phyloP scores from a whole-genome alignment of 2,797 vertebrate species.

The Distichodus sexfasciatus region DNA sequence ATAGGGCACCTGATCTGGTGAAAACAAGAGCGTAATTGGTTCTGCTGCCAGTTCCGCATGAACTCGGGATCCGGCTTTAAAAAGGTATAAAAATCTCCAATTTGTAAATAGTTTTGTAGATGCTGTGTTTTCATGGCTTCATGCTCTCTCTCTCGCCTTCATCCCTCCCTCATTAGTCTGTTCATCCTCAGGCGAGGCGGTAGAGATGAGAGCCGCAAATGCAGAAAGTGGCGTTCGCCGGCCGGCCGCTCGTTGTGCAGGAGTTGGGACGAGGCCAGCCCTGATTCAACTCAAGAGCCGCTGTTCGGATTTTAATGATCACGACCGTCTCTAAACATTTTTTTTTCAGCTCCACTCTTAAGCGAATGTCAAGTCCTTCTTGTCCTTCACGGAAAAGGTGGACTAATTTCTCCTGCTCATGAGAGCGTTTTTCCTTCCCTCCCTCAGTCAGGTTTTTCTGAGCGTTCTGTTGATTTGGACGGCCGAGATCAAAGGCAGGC shows the following conservation, averaged over 20 bases:
- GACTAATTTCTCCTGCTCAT: slow-evolving; percentile 31
- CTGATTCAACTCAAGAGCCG: slow-evolving; percentile 2
- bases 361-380: slow-evolving; percentile 36
- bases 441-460: slow-evolving; percentile 9
- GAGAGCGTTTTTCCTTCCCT: slow-evolving; percentile 28
- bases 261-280: slow-evolving; percentile 41
- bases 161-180: slow-evolving; percentile 61
- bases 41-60: slow-evolving; percentile 55
- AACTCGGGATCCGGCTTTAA: slow-evolving; percentile 55
- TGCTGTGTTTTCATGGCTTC: slow-evolving; percentile 25
- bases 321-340: slow-evolving; percentile 21
- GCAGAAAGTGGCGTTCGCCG: slow-evolving; percentile 36
- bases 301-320: slow-evolving; percentile 35
- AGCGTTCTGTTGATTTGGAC: slow-evolving; percentile 46
- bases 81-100: slow-evolving; percentile 45
- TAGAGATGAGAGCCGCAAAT: slow-evolving; percentile 15
- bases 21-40: slow-evolving; percentile 51
- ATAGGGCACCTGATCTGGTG: slow-evolving; percentile 44
- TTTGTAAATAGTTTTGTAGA: slow-evolving; percentile 54
- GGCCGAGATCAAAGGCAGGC: slow-evolving; percentile 33
- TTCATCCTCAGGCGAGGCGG: slow-evolving; percentile 27
- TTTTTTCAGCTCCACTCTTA: slow-evolving; percentile 23
- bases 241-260: no score
- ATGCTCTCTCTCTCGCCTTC: slow-evolving; percentile 56
- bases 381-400: slow-evolving; percentile 23